Evolutionary conservation across 2,888 invertebrate species (phyloP).

Genomic region (Gymnoscelis rufifasciata): DNA sequence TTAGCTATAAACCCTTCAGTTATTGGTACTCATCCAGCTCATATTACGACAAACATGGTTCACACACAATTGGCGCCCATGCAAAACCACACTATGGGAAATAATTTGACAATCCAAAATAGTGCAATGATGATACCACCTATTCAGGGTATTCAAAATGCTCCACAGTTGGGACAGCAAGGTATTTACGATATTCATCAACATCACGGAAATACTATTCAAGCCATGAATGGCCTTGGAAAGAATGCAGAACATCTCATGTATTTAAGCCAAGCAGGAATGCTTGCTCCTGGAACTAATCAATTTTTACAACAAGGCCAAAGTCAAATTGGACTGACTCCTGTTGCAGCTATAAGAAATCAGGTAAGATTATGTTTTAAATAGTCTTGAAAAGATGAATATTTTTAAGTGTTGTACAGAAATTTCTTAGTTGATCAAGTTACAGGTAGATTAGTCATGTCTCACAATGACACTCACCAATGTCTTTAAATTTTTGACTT

Average conservation of each 20-base stretch:
- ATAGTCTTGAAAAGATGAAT: too few species aligned
- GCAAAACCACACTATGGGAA: constrained; percentile 70
- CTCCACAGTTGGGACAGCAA: constrained; percentile 73
- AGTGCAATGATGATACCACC: constrained; percentile 75
- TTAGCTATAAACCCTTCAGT: constrained; percentile 71
- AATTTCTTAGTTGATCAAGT: too few species aligned
- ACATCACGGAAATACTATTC: constrained; percentile 69
- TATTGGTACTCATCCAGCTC: constrained; percentile 70
- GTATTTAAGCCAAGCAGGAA: constrained; percentile 74
- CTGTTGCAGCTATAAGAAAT: constrained; percentile 68
- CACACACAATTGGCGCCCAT: constrained; percentile 76
- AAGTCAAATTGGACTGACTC: constrained; percentile 77
- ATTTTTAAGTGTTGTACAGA: too few species aligned
- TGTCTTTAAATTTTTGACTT: too few species aligned
- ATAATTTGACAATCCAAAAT: constrained; percentile 64
- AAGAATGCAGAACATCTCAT: constrained; percentile 74
- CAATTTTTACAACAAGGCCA: constrained; percentile 82
- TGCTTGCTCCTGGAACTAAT: constrained; percentile 80
- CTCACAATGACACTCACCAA: too few species aligned
- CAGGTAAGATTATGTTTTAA: constrained; percentile 65
- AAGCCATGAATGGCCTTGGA: constrained; percentile 74
- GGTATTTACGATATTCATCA: constrained; percentile 73
- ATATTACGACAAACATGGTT: constrained; percentile 72
- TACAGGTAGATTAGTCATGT: too few species aligned
- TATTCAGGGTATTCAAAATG: constrained; percentile 72